Percentiles rank a stretch among this genome's conserved stretches.
Conservation (phyloP, 2,113 vertebrate genomes). For the Pantherophis guttatus region DNA sequence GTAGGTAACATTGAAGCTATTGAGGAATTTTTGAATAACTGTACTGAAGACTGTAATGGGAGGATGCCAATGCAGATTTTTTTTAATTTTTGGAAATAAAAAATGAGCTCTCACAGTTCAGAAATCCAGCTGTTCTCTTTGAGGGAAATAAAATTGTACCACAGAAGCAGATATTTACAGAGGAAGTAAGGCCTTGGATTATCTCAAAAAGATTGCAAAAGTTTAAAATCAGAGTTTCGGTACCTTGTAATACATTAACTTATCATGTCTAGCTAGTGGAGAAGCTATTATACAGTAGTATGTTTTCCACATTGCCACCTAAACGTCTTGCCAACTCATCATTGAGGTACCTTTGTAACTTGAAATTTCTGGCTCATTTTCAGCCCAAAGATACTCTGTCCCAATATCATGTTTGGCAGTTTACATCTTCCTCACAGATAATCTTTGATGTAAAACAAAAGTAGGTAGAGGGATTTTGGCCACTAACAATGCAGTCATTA, state of each 20-base stretch:
- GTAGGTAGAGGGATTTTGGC: neutral
- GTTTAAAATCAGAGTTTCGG: neutral
- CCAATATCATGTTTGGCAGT: neutral
- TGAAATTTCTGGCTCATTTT: slow-evolving; percentile 4
- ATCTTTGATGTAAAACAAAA: neutral
- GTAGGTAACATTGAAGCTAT: neutral
- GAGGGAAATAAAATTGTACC: neutral
- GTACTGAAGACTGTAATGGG: neutral
- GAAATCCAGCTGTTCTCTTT: neutral
- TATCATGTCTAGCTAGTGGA: neutral
- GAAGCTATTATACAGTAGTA: neutral
- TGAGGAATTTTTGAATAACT: neutral
- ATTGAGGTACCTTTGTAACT: neutral
- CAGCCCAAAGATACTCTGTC: neutral
- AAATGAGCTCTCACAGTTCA: neutral
- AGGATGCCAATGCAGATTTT: neutral
- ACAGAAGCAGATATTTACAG: neutral
- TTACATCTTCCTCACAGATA: neutral
- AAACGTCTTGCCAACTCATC: neutral
- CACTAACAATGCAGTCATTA: neutral
- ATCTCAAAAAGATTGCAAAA: neutral
- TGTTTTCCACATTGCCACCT: neutral
- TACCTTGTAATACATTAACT: slow-evolving; percentile 10
- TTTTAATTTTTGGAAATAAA: neutral
- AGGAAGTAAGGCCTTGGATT: neutral